Percentiles rank a stretch among this genome's conserved stretches.
Conservation (phyloP, 1,140 invertebrate species). For the Drosophila eugracilis region DNA sequence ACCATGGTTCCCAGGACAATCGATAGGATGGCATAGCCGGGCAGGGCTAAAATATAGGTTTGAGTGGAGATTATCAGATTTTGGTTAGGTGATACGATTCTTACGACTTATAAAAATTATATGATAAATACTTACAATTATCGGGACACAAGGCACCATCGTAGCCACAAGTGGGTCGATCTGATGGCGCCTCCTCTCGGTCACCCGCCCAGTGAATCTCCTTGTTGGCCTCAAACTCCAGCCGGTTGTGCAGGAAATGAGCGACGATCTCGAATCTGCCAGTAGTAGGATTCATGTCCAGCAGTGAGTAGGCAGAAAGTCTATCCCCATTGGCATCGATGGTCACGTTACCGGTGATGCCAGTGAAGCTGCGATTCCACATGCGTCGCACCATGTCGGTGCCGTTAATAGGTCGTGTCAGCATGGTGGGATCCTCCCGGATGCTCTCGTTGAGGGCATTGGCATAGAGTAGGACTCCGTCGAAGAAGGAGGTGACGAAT, state of each 20-base stretch:
- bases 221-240: constrained; percentile 89
- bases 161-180: constrained; percentile 96
- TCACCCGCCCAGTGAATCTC: constrained; percentile 95
- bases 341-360: constrained; percentile 95
- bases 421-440: constrained; percentile 87
- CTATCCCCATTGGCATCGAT: constrained; percentile 96
- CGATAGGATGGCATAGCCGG: constrained; percentile 93
- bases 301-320: constrained; percentile 94
- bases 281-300: constrained; percentile 94
- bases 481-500: constrained; percentile 98
- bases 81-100: too few relatives aligned
- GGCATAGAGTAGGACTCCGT: constrained; percentile 96
- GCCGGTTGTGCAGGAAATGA: constrained; percentile 80
- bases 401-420: constrained; percentile 86
- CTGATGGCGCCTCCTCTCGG: constrained; percentile 89
- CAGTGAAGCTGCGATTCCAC: constrained; percentile 94
- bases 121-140: constrained; percentile 86
- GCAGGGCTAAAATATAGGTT: constrained; percentile 87
- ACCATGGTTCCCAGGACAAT: constrained; percentile 93
- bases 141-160: constrained; percentile 94
- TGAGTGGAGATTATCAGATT: too few relatives aligned
- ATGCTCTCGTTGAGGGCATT: constrained; percentile 95
- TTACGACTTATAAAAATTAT: too few relatives aligned
- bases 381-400: constrained; percentile 91
- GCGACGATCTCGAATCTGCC: constrained; percentile 90